Conservation (phyloP, 2,797 vertebrate species). For the Arctocebus calabarensis region DNA sequence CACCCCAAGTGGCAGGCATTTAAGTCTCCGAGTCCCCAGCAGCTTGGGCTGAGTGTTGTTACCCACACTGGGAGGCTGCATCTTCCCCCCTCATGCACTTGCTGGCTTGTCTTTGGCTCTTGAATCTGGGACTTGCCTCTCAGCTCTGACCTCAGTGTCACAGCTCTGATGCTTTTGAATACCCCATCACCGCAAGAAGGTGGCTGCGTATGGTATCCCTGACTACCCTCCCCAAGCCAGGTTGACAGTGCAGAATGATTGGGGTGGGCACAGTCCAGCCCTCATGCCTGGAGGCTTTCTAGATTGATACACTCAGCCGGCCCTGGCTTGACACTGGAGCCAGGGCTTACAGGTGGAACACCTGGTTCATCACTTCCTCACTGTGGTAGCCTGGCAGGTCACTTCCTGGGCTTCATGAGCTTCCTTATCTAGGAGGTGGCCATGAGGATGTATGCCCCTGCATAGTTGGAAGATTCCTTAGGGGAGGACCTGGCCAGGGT, state of each 20-base stretch:
- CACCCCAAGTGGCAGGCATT: too few species aligned
- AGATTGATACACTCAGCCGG: fast-evolving
- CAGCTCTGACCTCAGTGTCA: neutral
- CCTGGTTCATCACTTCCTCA: neutral
- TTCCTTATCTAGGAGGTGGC: neutral
- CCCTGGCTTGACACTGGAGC: neutral
- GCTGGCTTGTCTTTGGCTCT: neutral
- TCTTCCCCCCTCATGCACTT: fast-evolving
- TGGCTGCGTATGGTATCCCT: neutral
- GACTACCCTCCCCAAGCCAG: neutral
- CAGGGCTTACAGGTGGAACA: neutral
- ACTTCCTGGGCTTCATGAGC: too few species aligned
- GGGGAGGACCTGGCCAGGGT: neutral
- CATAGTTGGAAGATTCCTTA: neutral
- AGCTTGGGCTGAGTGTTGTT: neutral
- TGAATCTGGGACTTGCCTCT: neutral
- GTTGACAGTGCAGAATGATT: fast-evolving
- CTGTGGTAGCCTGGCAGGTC: neutral
- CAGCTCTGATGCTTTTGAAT: neutral
- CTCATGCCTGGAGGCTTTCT: neutral
- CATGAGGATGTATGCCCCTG: neutral
- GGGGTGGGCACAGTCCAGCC: neutral
- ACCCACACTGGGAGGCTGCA: fast-evolving
- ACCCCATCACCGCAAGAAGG: neutral
- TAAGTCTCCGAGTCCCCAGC: neutral